Base-by-base conservation (phyloP, 37 sponge, comb jelly and placozoan species). In the Theonella swinhoei region DNA sequence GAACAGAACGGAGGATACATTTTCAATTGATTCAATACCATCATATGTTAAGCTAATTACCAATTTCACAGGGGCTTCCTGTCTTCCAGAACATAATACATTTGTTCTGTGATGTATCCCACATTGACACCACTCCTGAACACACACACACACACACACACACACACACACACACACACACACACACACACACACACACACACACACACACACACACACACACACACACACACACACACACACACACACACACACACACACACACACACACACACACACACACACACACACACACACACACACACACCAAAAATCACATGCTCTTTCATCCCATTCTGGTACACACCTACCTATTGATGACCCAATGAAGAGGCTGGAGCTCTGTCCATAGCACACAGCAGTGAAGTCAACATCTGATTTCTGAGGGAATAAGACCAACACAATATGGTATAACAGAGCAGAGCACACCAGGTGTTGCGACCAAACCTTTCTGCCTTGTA, bases 61-160 rank as follows among this genome's bases (percentile, higher is more conserved):
- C 76, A 31, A 90, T 85, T 80, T 94, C 95, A 39, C 58, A 40
- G 31, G 79, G 64, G 31, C 61, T 87, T n/a, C n/a, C n/a, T 42
- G 90, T 80, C 65, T 63, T 85, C 96, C 96, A 96, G 75, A 83
- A 91, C 32, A 87, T 39, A 26, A 87, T 67, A 77, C 96, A 96
- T 43, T 24, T 72, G 71, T 90, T 86, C 60, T 65, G 62, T 9
- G 22, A 60, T 1, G 88, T 88, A 72, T 88, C 83, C 96, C 96
- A 96, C 42, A 89, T 54, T 67, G 80, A 68, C 24, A 96, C 54
- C 42, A 87, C 35, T 42, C 96, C 96, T 96, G 59, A 7, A 26
- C 33, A 25, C 42, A 64, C 22, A 37, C 7, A 47, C 42, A 60
- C 39, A 76, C 35, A 9, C 29, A 31, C 1, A 22, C 72, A 17